Base-by-base conservation (phyloP, 2,797 vertebrate genomes). In the Sebastiscus albofasciatus region DNA sequence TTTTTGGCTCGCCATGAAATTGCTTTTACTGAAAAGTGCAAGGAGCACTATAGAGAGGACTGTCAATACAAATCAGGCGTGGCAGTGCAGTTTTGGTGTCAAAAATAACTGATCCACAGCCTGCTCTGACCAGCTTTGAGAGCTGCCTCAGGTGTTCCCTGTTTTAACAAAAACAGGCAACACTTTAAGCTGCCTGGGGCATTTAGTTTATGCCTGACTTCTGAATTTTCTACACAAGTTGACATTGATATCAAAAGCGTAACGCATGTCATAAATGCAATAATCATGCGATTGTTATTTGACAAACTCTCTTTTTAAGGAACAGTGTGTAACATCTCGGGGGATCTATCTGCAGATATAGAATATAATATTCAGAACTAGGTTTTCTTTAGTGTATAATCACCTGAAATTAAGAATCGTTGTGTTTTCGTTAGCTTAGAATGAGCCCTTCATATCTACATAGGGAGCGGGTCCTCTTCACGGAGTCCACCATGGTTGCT, bases 1-100 rank as follows among this genome's bases (percentile, higher is more conserved):
- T 72, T 82, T 52, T 75, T 58, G 64, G 27, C 61, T 68, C 22
- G 1, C 42, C 27, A 54, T 86, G 66, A 78, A 79, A 86, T 77
- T 77, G 31, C 54, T 82, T 69, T 69, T 29, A 31, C 55, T 34
- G 34, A 18, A 72, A 77, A 73, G 62, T 76, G 60, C 22, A 68
- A 55, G 54, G 13, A 69, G 69, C 59, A 22, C 65, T 66, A 65
- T 14, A 66, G 68, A 68, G 62, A 67, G 24, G 20, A 66, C 7
- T 56, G 65, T 80, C 65, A 80, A 71, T 75, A 75, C 22, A 75
- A 46, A 77, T 72, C 64, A 69, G 62, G 59, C 5, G 5, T 81
- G 59, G 29, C 67, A 20, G 55, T 67, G 61, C 42, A 58, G 59
- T 39, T 79, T 64, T 75, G 56, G 59, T 79, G 52, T 26, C 14